These are phyloP conservation scores for Eufriesea mexicana DNA, from an alignment of 1,140 invertebrate species.

Conservation along the genomic window DNA sequence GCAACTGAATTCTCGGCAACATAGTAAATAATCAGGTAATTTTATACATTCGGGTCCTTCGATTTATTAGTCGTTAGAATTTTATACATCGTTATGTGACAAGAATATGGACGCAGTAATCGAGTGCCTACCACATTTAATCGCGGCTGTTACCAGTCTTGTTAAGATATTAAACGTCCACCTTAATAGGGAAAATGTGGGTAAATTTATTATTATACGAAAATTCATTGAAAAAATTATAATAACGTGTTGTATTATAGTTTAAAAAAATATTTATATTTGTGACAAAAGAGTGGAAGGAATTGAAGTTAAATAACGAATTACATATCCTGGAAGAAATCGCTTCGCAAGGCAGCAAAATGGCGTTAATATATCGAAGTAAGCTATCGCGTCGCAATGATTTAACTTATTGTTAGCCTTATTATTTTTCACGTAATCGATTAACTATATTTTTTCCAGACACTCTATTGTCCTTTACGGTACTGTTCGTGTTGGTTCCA, in stretches of 20 bases:
- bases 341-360: background rate
- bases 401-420: no score
- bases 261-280: background rate
- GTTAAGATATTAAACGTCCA: background rate
- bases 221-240: no score
- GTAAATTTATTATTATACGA: no score
- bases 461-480: background rate
- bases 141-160: background rate
- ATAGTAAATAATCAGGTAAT: background rate
- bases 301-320: background rate
- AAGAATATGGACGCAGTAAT: background rate
- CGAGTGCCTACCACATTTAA: background rate
- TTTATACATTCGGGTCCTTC: no score
- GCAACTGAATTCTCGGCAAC: background rate
- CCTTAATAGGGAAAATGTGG: slow-evolving; percentile 2
- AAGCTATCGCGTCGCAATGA: background rate
- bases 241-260: background rate
- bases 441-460: background rate
- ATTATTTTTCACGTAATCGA: no score
- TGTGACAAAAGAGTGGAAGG: background rate
- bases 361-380: slow-evolving; percentile 1
- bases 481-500: background rate
- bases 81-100: background rate
- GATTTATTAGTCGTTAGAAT: background rate
- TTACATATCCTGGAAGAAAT: background rate